These are phyloP conservation scores for Tenthredo notha DNA, from an alignment of 2,888 invertebrate genomes.

Conservation along the genomic window DNA sequence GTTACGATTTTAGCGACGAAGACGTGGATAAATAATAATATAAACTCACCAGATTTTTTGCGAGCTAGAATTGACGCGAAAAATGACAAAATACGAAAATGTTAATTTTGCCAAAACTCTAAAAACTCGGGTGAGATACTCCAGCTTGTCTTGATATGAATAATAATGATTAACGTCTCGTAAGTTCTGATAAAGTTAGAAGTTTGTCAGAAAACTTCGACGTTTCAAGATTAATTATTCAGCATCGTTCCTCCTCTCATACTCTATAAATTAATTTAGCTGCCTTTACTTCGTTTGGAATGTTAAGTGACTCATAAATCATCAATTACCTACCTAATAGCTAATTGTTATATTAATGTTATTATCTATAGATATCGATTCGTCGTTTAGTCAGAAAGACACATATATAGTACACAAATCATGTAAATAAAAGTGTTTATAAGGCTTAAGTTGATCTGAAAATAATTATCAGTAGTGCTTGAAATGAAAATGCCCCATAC, in stretches of 20 bases:
- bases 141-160: constrained; percentile 11
- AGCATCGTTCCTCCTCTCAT: constrained; percentile 38
- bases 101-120: background rate
- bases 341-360: constrained; percentile 54
- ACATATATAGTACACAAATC: constrained; percentile 62
- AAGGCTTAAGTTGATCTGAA: constrained; percentile 49
- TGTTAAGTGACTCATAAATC: constrained; percentile 45
- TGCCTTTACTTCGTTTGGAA: constrained; percentile 29
- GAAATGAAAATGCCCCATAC: constrained; percentile 17
- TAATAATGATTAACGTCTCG: constrained; percentile 1
- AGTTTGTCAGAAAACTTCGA: background rate
- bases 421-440: constrained; percentile 65
- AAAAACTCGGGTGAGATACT: constrained; percentile 14
- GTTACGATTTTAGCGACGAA: background rate
- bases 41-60: background rate
- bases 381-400: constrained; percentile 39
- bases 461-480: constrained; percentile 45
- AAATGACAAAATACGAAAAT: background rate
- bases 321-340: constrained; percentile 45
- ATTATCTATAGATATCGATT: constrained; percentile 45
- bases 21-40: background rate
- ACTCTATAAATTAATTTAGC: constrained; percentile 34
- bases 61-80: background rate
- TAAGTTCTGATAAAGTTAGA: constrained; percentile 6
- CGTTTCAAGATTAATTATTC: background rate